Base-by-base conservation (phyloP, 2,797 vertebrate species). In the Fistularia commersonii region DNA sequence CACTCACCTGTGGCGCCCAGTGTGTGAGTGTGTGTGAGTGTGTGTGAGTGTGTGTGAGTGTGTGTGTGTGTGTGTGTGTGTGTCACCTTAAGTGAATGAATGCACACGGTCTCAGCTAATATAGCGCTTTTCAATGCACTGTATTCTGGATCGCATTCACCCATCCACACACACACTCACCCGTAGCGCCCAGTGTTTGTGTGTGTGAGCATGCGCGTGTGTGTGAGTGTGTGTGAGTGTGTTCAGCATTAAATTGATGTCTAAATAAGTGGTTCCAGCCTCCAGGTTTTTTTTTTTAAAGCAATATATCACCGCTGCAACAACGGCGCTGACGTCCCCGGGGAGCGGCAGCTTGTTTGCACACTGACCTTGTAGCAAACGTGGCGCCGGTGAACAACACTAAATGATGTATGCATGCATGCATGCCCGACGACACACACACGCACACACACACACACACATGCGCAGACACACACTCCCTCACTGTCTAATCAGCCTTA, bases 161-260 rank as follows among this genome's bases (percentile, higher is more conserved):
- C 41, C 45, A 41, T 48, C 39, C 57, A 41, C 33, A 43, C 45
- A 52, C 41, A 54, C 45, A 40, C 23, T 51, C 49, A 66, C 42
- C 50, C 51, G 47, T 53, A 52, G 43, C 34, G 41, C 41, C 6
- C 59, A 54, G 40, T 9, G 6, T 37, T 1, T 13, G 11, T 23
- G 53, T 48, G 52, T 69, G 65, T 69, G 41, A n/a, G n/a, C n/a
- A n/a, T n/a, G n/a, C n/a, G 41, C 41, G 33, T 54, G 56, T 67
- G 54, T 51, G 56, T 60, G 37, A 51, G 54, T 49, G 40, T 46
- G 48, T 48, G 39, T 61, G 69, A 48, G 63, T 54, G 38, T 70
- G 60, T 80, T 68, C 67, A 83, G 74, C 72, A 77, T 80, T 87
- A 85, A 87, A 88, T 88, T 89, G 84, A 89, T 86, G 84, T 89